Evolutionary conservation across 2,888 invertebrate genomes (phyloP).

Genomic region (Ceriagrion tenellum): DNA sequence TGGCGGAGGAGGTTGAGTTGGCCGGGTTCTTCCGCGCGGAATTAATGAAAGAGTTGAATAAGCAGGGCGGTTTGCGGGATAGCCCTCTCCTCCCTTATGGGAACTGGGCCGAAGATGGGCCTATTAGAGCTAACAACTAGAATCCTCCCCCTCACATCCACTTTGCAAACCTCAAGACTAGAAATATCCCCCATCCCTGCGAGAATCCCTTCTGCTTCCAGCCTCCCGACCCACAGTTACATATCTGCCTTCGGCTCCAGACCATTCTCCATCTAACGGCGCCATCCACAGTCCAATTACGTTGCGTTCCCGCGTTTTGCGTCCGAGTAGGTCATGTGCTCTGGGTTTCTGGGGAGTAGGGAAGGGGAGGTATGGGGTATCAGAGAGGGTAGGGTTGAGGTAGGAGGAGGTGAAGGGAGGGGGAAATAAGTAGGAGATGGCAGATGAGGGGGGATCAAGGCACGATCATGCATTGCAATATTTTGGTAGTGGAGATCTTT

Average conservation of each 20-base stretch:
- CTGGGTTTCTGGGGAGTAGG: not conserved
- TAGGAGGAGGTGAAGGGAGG: too few species aligned
- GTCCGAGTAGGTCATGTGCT: not conserved
- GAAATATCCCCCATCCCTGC: not conserved
- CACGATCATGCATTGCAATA: too few species aligned
- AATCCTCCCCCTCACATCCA: not conserved
- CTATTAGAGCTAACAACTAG: constrained; percentile 31
- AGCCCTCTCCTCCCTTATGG: too few species aligned
- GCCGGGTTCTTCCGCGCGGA: too few species aligned
- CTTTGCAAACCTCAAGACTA: not conserved
- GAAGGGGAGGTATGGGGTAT: too few species aligned
- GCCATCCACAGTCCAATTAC: constrained; percentile 47
- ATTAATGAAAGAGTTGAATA: too few species aligned
- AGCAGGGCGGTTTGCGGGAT: too few species aligned
- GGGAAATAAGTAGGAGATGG: too few species aligned
- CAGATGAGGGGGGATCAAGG: too few species aligned
- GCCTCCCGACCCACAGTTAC: not conserved
- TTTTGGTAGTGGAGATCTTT: too few species aligned
- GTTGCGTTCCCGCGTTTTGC: not conserved
- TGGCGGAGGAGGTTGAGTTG: too few species aligned
- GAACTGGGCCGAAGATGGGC: not conserved
- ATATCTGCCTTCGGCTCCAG: not conserved
- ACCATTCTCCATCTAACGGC: not conserved
- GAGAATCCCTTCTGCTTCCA: not conserved
- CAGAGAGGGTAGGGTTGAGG: too few species aligned